A percentile compares a stretch with the other conserved stretches of the same genome.
These are phyloP conservation scores for Eupithecia pulchellata DNA, from an alignment of 2,888 invertebrate species.

Conservation along the genomic window DNA sequence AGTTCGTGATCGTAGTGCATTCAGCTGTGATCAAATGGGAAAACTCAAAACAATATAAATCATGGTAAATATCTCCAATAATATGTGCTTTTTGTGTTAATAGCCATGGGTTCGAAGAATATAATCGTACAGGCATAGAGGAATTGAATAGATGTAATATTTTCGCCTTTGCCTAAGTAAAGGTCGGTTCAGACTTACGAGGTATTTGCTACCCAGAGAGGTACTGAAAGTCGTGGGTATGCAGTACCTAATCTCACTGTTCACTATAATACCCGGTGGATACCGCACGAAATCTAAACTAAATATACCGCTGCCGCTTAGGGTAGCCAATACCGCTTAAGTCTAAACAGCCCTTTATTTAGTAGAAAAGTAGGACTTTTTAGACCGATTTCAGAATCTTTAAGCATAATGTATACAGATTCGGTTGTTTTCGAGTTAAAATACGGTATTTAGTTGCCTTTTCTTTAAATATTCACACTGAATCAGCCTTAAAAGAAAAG, in stretches of 20 bases:
- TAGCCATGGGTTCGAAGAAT: background rate
- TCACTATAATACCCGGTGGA: too few relatives aligned
- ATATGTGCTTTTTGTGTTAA: background rate
- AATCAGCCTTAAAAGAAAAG: background rate
- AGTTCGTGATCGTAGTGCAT: background rate
- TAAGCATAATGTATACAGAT: too few relatives aligned
- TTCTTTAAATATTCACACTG: background rate
- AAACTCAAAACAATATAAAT: background rate
- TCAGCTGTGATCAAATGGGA: background rate
- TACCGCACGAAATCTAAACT: background rate
- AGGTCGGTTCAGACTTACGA: background rate
- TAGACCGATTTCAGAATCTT: background rate
- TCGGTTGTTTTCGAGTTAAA: background rate
- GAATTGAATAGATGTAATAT: background rate
- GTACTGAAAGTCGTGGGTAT: background rate
- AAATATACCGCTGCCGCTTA: background rate
- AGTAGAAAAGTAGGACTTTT: background rate
- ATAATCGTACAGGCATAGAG: background rate
- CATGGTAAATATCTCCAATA: background rate
- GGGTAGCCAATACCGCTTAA: background rate
- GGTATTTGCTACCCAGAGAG: background rate
- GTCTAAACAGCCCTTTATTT: background rate
- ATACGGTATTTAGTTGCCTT: background rate
- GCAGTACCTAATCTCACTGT: background rate
- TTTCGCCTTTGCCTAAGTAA: background rate